phyloP scores from a whole-genome alignment of 2,888 invertebrate genomes.

The Pemphredon lugubris region DNA sequence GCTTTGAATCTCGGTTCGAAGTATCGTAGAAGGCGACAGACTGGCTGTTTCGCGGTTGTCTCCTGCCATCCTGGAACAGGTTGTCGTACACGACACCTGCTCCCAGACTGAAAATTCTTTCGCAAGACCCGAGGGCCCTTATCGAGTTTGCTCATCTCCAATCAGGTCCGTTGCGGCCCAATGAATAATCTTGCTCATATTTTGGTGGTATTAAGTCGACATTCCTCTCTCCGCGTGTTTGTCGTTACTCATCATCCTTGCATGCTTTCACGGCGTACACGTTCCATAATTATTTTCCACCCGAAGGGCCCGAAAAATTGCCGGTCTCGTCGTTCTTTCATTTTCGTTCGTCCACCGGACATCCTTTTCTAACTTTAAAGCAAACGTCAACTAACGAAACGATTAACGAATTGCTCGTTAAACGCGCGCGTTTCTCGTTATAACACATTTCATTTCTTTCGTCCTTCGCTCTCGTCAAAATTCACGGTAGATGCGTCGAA shows the following conservation, averaged over 20 bases:
- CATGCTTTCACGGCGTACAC: constrained; percentile 29
- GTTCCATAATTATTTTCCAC: constrained; percentile 34
- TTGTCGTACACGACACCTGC: constrained; percentile 70
- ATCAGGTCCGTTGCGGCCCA: constrained; percentile 66
- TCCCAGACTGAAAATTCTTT: constrained; percentile 69
- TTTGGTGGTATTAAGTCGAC: constrained; percentile 53
- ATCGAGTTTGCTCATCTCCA: constrained; percentile 72
- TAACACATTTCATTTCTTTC: no score
- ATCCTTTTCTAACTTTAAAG: no score
- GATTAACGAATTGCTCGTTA: no score
- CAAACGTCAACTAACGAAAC: no score
- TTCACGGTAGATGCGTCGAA: no score
- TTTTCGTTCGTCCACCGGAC: no score
- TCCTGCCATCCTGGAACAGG: constrained; percentile 64
- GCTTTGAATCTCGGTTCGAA: constrained; percentile 47
- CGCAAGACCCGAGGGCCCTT: constrained; percentile 63
- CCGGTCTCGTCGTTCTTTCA: no score
- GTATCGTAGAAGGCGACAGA: constrained; percentile 64
- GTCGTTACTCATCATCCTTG: constrained; percentile 39
- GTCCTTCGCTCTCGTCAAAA: no score
- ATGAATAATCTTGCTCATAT: constrained; percentile 68
- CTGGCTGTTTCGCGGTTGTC: constrained; percentile 61
- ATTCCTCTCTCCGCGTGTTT: constrained; percentile 27
- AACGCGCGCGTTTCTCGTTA: no score
- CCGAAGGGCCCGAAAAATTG: background rate